Percentiles rank a stretch among this genome's conserved stretches.
phyloP scores from a whole-genome alignment of 2,888 invertebrate species.

The Cephalotes varians region DNA sequence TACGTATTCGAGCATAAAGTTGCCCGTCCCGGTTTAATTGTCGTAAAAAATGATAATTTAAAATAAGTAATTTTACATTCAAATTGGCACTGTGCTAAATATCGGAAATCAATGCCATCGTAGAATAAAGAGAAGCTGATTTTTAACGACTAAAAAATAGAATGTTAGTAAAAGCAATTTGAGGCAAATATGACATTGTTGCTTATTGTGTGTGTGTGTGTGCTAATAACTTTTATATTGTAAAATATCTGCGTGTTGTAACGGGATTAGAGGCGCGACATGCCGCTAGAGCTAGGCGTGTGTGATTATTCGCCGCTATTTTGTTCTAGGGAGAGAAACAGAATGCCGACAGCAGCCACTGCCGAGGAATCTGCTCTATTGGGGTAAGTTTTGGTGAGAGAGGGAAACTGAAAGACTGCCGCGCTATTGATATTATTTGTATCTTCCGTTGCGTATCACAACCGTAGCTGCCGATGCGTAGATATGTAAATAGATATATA shows the following conservation, averaged over 20 bases:
- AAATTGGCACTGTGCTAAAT: slow-evolving; percentile 22
- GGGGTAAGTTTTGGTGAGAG: slow-evolving; percentile 89
- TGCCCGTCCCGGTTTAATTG: slow-evolving; percentile 29
- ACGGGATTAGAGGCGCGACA: slow-evolving; percentile 58
- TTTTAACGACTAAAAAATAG: neutral
- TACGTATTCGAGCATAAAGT: neutral
- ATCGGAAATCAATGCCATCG: neutral
- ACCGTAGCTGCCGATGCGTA: slow-evolving; percentile 40
- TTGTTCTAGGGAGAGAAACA: slow-evolving; percentile 86
- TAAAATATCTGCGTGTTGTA: slow-evolving; percentile 23
- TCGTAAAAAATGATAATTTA: slow-evolving; percentile 12
- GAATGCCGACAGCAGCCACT: slow-evolving; percentile 90
- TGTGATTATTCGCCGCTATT: slow-evolving; percentile 85
- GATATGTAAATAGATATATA: slow-evolving; percentile 36
- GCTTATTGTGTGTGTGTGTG: no score
- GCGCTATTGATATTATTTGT: slow-evolving; percentile 23
- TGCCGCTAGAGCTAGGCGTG: slow-evolving; percentile 72
- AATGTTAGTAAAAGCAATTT: neutral
- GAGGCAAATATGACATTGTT: neutral
- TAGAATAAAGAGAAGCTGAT: slow-evolving; percentile 29
- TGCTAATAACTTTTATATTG: slow-evolving; percentile 24
- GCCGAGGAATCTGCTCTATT: slow-evolving; percentile 95
- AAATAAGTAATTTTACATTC: slow-evolving; percentile 39
- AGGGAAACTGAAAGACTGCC: neutral
- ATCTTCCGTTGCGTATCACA: slow-evolving; percentile 19